A percentile compares a stretch with the other conserved stretches of the same genome.
Evolutionary conservation across 2,113 vertebrate genomes (phyloP).

Genomic region (Aphyosemion australe): DNA sequence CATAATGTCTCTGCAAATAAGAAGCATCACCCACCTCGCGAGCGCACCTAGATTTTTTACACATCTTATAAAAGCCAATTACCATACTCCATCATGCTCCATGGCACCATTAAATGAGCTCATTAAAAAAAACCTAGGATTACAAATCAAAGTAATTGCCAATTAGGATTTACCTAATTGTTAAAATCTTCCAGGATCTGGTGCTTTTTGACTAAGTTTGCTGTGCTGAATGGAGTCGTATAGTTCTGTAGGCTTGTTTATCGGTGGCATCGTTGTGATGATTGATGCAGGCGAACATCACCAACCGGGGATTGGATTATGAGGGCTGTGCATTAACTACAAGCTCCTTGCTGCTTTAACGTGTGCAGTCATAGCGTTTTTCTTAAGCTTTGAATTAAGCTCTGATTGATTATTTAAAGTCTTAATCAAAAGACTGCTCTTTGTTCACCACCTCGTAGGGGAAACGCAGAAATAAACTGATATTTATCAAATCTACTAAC

Average conservation of each 20-base stretch:
- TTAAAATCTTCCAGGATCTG: conserved; percentile 67
- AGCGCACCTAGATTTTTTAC: conserved; percentile 61
- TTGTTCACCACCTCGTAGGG: not conserved
- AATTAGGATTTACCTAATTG: conserved; percentile 82
- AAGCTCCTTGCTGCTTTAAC: conserved; percentile 26
- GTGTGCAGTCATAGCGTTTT: conserved; percentile 7
- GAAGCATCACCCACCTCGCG: conserved; percentile 38
- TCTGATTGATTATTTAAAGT: not conserved
- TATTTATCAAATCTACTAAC: not conserved
- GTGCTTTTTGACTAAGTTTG: conserved; percentile 47
- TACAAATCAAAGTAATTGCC: conserved; percentile 81
- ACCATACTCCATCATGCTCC: conserved; percentile 75
- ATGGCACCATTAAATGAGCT: conserved; percentile 78
- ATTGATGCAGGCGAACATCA: conserved; percentile 51
- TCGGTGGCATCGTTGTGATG: conserved; percentile 29
- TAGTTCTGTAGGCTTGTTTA: conserved; percentile 31
- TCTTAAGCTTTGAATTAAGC: conserved; percentile 19
- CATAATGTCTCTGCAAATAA: conserved; percentile 26
- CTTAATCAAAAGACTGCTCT: not conserved
- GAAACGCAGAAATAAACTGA: not conserved
- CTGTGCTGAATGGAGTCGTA: conserved; percentile 5
- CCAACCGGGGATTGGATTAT: conserved; percentile 32
- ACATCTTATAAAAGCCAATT: conserved; percentile 71
- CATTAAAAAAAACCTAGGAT: conserved; percentile 75
- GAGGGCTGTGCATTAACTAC: conserved; percentile 10